Conservation (phyloP, 2,888 invertebrate species). For the Xylota segnis region DNA sequence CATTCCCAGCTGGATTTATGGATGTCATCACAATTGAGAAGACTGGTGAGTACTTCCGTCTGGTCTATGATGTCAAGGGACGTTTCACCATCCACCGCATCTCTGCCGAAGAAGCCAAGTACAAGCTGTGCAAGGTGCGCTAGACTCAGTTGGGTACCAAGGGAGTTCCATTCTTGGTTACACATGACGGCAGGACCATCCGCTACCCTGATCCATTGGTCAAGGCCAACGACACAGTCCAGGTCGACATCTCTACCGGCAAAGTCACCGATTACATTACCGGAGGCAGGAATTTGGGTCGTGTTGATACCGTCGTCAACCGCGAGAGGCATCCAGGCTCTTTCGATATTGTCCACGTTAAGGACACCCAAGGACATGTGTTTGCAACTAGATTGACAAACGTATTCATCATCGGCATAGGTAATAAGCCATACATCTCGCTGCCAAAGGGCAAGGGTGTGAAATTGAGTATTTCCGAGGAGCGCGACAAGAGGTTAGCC, state of each 20-base stretch:
- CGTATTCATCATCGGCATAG: constrained; percentile 99
- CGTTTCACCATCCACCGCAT: constrained; percentile 99
- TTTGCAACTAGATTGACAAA: constrained; percentile 99
- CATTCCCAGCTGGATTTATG: constrained; percentile 99
- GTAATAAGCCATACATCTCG: constrained; percentile 98
- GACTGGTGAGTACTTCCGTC: constrained; percentile 98
- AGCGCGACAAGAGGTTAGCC: constrained; percentile 98
- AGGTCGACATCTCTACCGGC: constrained; percentile 95
- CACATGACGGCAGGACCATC: constrained; percentile 99
- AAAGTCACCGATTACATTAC: constrained; percentile 99
- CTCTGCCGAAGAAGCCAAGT: constrained; percentile 98
- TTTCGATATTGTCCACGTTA: constrained; percentile 99
- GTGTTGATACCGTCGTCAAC: constrained; percentile 98
- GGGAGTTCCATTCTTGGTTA: constrained; percentile 97
- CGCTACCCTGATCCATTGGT: constrained; percentile 99
- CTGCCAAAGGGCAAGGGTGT: constrained; percentile 99
- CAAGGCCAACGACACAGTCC: constrained; percentile 98
- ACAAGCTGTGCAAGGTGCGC: constrained; percentile 98
- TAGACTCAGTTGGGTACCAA: constrained; percentile 96
- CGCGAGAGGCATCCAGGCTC: constrained; percentile 99
- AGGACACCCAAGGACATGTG: constrained; percentile 97
- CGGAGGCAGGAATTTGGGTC: constrained; percentile 99
- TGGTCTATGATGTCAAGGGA: constrained; percentile 99
- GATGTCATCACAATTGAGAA: constrained; percentile 99
- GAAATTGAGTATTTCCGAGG: constrained; percentile 98